Conservation (phyloP, 2,888 invertebrate genomes). For the Eupithecia dodoneata region DNA sequence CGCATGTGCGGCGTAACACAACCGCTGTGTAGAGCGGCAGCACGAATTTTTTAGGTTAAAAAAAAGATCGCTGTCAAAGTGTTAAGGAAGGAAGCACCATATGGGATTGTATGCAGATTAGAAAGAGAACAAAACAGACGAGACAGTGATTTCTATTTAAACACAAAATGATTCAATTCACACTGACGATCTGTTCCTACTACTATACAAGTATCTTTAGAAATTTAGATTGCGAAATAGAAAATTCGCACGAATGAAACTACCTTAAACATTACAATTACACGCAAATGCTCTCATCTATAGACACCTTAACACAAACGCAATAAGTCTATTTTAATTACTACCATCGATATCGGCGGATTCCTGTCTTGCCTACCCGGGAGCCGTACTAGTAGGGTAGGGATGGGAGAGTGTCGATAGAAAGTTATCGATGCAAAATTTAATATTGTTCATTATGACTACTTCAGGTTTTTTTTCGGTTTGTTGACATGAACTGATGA, state of each 20-base stretch:
- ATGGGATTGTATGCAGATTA: too few species aligned
- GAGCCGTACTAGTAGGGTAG: conserved; percentile 74
- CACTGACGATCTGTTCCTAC: too few species aligned
- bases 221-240: background rate
- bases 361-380: conserved; percentile 81
- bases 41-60: too few species aligned
- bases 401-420: conserved; percentile 54
- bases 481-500: too few species aligned
- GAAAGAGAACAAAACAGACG: too few species aligned
- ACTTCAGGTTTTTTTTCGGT: background rate
- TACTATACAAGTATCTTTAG: too few species aligned
- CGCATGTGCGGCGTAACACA: too few species aligned
- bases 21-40: too few species aligned
- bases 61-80: too few species aligned
- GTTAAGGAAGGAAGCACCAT: too few species aligned
- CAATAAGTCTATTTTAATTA: conserved; percentile 84
- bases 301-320: conserved; percentile 55
- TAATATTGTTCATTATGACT: background rate
- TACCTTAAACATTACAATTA: background rate
- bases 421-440: conserved; percentile 48
- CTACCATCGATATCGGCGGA: conserved; percentile 81
- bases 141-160: too few species aligned
- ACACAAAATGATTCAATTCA: too few species aligned
- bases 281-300: background rate
- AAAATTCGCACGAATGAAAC: background rate